Base-by-base conservation (phyloP, 2,113 vertebrate species). In the Carettochelys insculpta region DNA sequence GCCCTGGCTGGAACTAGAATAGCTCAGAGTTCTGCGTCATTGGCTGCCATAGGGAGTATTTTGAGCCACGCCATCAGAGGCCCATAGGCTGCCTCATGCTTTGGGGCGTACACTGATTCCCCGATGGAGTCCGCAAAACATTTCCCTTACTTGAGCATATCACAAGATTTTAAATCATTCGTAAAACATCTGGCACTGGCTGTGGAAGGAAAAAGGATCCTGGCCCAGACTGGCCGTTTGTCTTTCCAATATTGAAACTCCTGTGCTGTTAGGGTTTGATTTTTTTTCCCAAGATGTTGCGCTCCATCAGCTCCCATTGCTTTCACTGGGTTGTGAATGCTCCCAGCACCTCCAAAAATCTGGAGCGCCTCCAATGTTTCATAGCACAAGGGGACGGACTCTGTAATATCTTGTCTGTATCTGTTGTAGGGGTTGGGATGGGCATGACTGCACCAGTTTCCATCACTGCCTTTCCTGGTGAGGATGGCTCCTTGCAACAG, bases 371-470 rank as follows among this genome's bases (percentile, higher is more conserved):
- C 6, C 27, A 27, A 27, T 75, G 25, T 12, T 43, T 75, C 43
- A 25, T 68, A 53, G 92, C 47, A 20, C 1, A 9, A 87, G 71
- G 51, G 53, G 16, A 4, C 88, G 8, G 25, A 20, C 53, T 88
- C 71, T 77, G 10, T 85, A 82, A 65, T 47, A 48, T 27, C 5
- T 43, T 85, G 4, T 54, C 22, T 48, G 2, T 88, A 3, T 94
- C 58, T 85, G 47, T 94, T 92, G 73, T 85, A 99, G 99, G 97
- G 14, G 93, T 97, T 45, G 98, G 98, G 61, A 98, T 99, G 98
- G 98, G 99, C 2, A 99, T 98, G 93, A 98, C 98, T 2, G 96
- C 98, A 11, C 99, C 99, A 61, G 91, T 99, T 51, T 98, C 98
- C 85, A 98, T 99, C 84, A 98, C 98, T 0, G 98, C 98, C 86